Conservation (phyloP, 2,797 vertebrate species). For the Borostomias antarcticus region DNA sequence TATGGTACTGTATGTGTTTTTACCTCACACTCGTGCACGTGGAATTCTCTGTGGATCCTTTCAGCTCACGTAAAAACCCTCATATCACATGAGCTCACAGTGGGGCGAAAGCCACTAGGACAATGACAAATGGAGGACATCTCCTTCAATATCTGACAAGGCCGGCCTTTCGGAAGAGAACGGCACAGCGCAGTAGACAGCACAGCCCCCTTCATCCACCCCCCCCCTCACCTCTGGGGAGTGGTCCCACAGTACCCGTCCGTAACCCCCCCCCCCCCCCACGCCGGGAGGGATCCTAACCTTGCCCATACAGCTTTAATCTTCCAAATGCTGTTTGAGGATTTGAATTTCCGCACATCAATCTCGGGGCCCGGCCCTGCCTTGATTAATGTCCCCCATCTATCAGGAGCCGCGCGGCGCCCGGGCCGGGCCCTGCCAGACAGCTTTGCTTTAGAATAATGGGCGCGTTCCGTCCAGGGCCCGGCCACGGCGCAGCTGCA, state of each 20-base stretch:
- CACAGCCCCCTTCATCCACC: conserved; percentile 18
- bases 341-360: conserved; percentile 82
- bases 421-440: conserved; percentile 70
- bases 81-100: conserved; percentile 20
- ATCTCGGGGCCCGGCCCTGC: conserved; percentile 68
- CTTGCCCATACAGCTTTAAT: conserved; percentile 76
- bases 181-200: conserved; percentile 25
- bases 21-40: not conserved
- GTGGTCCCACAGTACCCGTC: conserved; percentile 30
- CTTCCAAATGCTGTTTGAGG: conserved; percentile 78
- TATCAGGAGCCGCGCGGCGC: conserved; percentile 73
- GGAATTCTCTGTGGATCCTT: too few relatives aligned
- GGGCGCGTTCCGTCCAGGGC: conserved; percentile 68
- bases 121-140: conserved; percentile 60
- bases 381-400: conserved; percentile 81
- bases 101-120: conserved; percentile 38
- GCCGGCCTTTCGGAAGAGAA: conserved; percentile 26
- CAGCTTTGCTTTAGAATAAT: conserved; percentile 82
- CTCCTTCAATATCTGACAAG: conserved; percentile 41
- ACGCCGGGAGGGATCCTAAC: conserved; percentile 58
- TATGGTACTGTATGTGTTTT: not conserved
- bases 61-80: conserved; percentile 23
- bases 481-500: conserved; percentile 53
- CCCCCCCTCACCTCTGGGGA: conserved; percentile 24
- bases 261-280: conserved; percentile 49